Evolutionary conservation across 2,113 vertebrate genomes (phyloP).

Genomic region (Scatophagus argus): DNA sequence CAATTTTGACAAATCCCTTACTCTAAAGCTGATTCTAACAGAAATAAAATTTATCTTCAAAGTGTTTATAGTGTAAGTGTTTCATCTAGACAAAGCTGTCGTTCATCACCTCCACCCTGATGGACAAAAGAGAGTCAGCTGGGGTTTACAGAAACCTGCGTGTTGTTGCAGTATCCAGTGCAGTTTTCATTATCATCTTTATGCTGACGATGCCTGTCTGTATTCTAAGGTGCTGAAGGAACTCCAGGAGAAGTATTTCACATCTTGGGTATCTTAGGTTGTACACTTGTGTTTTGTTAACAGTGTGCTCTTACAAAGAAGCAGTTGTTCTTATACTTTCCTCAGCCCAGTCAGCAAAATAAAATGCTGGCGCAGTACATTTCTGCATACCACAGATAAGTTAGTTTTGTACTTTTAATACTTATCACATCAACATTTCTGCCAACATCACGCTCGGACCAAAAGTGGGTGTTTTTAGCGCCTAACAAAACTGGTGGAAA

Average conservation of each 20-base stretch:
- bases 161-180: not conserved
- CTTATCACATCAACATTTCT: too few relatives aligned
- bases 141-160: not conserved
- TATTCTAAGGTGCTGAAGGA: not conserved
- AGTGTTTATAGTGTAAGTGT: conserved; percentile 22
- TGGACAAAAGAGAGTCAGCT: not conserved
- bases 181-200: not conserved
- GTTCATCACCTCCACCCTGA: not conserved
- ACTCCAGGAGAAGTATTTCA: not conserved
- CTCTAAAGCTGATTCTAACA: not conserved
- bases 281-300: conserved; percentile 20
- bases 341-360: too few relatives aligned
- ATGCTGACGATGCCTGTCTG: conserved; percentile 23
- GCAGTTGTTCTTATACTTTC: not conserved
- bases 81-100: conserved; percentile 9
- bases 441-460: too few relatives aligned
- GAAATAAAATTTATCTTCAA: not conserved
- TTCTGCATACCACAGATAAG: too few relatives aligned
- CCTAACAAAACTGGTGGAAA: too few relatives aligned
- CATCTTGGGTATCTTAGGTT: not conserved
- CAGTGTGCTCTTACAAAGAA: not conserved
- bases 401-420: too few relatives aligned
- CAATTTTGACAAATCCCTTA: not conserved
- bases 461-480: too few relatives aligned
- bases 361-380: too few relatives aligned